Conservation (phyloP, 1,140 invertebrate species). For the Harpegnathos saltator region DNA sequence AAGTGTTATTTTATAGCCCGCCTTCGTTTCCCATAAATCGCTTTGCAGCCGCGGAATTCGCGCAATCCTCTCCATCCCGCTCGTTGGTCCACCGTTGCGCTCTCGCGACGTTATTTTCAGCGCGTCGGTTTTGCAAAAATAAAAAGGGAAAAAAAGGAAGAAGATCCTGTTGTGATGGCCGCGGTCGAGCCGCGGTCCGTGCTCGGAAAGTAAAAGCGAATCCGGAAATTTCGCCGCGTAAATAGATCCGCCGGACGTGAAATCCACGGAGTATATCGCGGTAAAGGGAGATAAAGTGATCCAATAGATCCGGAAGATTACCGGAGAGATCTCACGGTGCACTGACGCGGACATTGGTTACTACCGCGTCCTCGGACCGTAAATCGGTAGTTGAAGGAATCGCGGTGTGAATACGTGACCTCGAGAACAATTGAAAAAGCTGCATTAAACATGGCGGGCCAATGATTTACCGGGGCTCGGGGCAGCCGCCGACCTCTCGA, state of each 20-base stretch:
- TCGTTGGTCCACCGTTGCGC: conserved; percentile 23
- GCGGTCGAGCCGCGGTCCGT: neutral
- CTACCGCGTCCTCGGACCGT: neutral
- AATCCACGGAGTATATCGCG: neutral
- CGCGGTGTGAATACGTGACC: conserved; percentile 42
- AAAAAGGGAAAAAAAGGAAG: too few species aligned
- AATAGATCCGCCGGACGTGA: too few species aligned
- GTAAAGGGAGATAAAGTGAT: too few species aligned
- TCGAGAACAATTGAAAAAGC: conserved; percentile 74
- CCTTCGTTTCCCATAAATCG: conserved; percentile 79
- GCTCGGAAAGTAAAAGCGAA: neutral
- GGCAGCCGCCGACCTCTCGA: neutral
- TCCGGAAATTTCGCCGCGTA: neutral
- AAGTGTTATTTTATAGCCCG: conserved; percentile 82
- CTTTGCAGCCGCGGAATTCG: conserved; percentile 69
- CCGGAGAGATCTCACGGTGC: neutral
- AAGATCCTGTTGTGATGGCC: conserved; percentile 25
- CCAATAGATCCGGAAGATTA: too few species aligned
- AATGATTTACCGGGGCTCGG: conserved; percentile 66
- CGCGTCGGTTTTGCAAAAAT: neutral
- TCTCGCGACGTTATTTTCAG: conserved; percentile 34
- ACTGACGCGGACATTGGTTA: conserved; percentile 12
- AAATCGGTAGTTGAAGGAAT: conserved; percentile 59
- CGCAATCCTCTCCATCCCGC: conserved; percentile 44
- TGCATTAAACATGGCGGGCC: conserved; percentile 71